phyloP scores from a whole-genome alignment of 2,113 vertebrate genomes.

The Prionailurus viverrinus region DNA sequence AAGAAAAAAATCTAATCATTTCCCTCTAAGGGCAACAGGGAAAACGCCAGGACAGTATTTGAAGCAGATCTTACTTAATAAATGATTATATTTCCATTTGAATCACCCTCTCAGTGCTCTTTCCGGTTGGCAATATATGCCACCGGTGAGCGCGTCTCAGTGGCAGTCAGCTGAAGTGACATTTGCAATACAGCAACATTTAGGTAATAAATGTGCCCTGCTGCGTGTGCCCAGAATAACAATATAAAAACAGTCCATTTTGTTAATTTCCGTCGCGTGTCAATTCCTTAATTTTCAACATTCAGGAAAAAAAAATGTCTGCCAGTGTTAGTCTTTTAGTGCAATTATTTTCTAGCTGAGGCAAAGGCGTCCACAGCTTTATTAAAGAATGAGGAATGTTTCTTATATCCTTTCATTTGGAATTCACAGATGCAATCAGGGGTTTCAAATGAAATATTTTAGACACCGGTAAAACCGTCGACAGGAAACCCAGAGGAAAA shows the following conservation, averaged over 20 bases:
- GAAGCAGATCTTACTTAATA: not conserved
- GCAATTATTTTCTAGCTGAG: not conserved
- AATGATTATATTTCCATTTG: not conserved
- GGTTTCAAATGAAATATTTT: not conserved
- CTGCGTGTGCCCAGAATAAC: not conserved
- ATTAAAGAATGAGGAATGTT: not conserved
- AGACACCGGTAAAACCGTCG: not conserved
- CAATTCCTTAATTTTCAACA: constrained; percentile 15
- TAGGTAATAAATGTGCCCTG: not conserved
- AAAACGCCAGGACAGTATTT: not conserved
- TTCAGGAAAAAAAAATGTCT: not conserved
- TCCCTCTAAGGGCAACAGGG: not conserved
- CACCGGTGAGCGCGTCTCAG: not conserved
- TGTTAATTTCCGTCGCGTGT: not conserved
- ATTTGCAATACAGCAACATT: not conserved
- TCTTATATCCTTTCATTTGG: not conserved
- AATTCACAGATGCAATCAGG: not conserved
- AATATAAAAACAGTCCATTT: not conserved
- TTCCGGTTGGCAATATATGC: not conserved
- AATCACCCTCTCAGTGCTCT: not conserved
- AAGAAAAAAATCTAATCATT: not conserved
- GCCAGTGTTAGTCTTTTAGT: not conserved
- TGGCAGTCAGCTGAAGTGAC: not conserved
- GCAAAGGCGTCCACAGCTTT: not conserved
- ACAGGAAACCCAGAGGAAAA: not conserved